A percentile compares a stretch with the other conserved stretches of the same genome.
Conservation (phyloP, 2,113 vertebrate species). For the Cervus canadensis region DNA sequence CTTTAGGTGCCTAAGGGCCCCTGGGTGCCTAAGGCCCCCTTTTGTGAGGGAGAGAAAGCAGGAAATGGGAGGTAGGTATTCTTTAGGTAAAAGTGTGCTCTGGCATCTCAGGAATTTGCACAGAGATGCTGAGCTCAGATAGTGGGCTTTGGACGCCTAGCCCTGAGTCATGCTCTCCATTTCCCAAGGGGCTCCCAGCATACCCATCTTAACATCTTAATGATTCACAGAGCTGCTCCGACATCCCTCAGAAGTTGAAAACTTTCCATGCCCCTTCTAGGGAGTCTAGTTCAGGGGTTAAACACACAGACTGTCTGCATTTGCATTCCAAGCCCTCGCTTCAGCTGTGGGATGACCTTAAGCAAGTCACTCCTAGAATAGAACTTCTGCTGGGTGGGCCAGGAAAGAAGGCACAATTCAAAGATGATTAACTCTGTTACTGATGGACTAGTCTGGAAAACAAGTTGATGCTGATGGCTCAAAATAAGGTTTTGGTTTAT, state of each 20-base stretch:
- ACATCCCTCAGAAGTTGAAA: not conserved
- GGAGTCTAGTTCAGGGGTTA: not conserved
- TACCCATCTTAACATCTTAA: not conserved
- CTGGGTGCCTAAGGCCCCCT: not conserved
- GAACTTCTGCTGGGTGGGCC: not conserved
- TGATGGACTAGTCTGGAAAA: not conserved
- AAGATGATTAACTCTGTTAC: not conserved
- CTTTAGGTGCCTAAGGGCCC: not conserved
- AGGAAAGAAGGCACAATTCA: not conserved
- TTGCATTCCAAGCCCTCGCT: not conserved
- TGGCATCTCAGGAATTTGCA: slow-evolving; percentile 9
- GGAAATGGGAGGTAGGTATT: not conserved
- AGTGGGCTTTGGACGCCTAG: not conserved
- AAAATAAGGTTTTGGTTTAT: not conserved
- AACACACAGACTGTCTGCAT: not conserved
- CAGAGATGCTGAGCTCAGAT: not conserved
- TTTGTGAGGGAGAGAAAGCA: rapidly evolving
- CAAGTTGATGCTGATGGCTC: not conserved
- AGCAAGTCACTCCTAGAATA: not conserved
- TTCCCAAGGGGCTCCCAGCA: not conserved
- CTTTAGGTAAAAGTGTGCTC: not conserved
- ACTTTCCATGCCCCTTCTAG: not conserved
- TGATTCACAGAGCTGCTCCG: not conserved
- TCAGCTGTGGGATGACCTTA: not conserved
- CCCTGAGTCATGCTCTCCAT: not conserved